Base-by-base conservation (phyloP, 2,888 invertebrate genomes). In the Tromatobia lineatoria region DNA sequence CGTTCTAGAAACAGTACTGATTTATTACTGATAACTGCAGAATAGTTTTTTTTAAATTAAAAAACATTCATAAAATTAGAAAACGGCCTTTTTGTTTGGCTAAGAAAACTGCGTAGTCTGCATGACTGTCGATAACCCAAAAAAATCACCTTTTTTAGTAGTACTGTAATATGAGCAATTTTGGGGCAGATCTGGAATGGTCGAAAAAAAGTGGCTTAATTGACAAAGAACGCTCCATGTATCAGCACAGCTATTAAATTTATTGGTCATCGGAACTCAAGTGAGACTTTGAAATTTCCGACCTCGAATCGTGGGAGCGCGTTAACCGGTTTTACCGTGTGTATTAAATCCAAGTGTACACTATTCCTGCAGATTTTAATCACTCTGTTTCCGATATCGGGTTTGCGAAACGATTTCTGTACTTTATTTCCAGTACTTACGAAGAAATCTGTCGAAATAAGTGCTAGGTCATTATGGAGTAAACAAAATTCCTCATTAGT, bases 301-400 rank as follows among this genome's bases (percentile, higher is more conserved):
- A 52, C 75, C 75, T 61, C 64, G 50, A 52, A 64, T 34, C 64
- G 75, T 75, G 64, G 75, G 64, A 42, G 64, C 47, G 34, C n/a
- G 1, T 1, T 38, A 75, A 75, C 75, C 52, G 75, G 75, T 75
- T 64, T 34, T 66, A 11, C 13, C 3, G 11, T 20, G 15, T 15
- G 8, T 13, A 47, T 47, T 29, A 18, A 61, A 70, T 34, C 34
- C 42, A 23, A n/a, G 18, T 25, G 34, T 23, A 50, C 8, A 18
- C 25, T 1, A 45, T 38, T 3, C 10, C 23, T 13, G 45, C 15
- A 76, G 20, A 50, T 20, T 78, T 29, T 11, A 29, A 61, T 70
- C 20, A 25, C 61, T 59, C n/a, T 6, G n/a, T 70, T 80, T 70
- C 42, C 70, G 29, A 66, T 71, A 23, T 66, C 13, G 45, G 25